These are phyloP conservation scores for Salarias fasciatus DNA, from an alignment of 2,797 vertebrate genomes.

Conservation along the genomic window DNA sequence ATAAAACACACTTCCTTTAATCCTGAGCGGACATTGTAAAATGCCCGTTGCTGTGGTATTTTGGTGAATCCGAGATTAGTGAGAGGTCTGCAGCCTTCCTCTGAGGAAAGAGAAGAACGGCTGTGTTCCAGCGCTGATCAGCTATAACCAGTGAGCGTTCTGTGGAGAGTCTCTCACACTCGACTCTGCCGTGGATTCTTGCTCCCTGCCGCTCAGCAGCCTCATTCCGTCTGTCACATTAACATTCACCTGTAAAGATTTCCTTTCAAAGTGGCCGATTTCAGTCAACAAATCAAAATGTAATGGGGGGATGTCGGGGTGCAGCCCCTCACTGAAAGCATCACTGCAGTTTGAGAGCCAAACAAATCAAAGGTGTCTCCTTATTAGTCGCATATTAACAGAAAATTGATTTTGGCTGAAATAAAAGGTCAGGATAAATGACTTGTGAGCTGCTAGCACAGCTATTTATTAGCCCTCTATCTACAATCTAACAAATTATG, in stretches of 20 bases:
- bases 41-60: too few species aligned
- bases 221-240: slow-evolving; percentile 32
- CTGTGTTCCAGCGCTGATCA: too few species aligned
- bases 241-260: slow-evolving; percentile 39
- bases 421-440: slow-evolving; percentile 86
- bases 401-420: slow-evolving; percentile 81
- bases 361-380: slow-evolving; percentile 74
- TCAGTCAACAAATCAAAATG: slow-evolving; percentile 58
- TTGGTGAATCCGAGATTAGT: too few species aligned
- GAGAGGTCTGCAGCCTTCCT: too few species aligned
- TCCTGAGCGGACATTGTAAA: too few species aligned
- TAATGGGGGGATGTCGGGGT: slow-evolving; percentile 21
- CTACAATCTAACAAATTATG: slow-evolving; percentile 78
- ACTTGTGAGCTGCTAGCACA: slow-evolving; percentile 70
- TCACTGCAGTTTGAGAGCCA: slow-evolving; percentile 60
- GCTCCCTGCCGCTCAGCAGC: not conserved
- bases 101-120: too few species aligned
- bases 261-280: slow-evolving; percentile 56
- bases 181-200: too few species aligned
- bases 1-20: too few species aligned
- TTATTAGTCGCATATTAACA: slow-evolving; percentile 80
- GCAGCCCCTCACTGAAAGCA: slow-evolving; percentile 45
- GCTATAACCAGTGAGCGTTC: too few species aligned
- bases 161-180: too few species aligned
- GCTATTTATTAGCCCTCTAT: slow-evolving; percentile 76